phyloP scores from a whole-genome alignment of 2,888 invertebrate species.

The Saturnia japonica region DNA sequence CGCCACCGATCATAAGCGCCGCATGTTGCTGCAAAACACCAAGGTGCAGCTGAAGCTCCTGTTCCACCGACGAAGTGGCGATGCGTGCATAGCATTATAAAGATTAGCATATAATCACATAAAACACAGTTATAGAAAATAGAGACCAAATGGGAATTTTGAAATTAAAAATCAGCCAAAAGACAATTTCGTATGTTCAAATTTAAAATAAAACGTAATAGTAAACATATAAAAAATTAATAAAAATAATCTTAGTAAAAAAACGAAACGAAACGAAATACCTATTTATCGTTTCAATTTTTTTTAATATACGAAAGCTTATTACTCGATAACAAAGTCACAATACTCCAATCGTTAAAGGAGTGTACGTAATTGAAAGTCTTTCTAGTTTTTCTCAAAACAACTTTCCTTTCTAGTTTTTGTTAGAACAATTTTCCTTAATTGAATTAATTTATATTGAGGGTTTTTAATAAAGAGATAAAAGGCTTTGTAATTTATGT shows the following conservation, averaged over 20 bases:
- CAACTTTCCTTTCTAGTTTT: not conserved
- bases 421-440: not conserved
- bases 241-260: slow-evolving; percentile 4
- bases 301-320: not conserved
- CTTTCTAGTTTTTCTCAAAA: not conserved
- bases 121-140: slow-evolving; percentile 45
- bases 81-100: slow-evolving; percentile 75
- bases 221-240: not conserved
- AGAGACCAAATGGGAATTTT: slow-evolving; percentile 57
- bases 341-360: not conserved
- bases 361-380: not conserved
- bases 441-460: not conserved
- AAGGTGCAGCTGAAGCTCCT: slow-evolving; percentile 95
- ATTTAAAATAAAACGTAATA: slow-evolving; percentile 28
- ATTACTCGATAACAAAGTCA: not conserved
- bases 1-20: slow-evolving; percentile 94
- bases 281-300: not conserved
- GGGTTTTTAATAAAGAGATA: not conserved
- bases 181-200: slow-evolving; percentile 53
- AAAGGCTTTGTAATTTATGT: no score
- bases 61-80: slow-evolving; percentile 70
- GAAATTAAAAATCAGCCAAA: slow-evolving; percentile 52
- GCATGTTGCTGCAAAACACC: slow-evolving; percentile 98
- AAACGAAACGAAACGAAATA: slow-evolving; percentile 9
- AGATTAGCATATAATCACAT: slow-evolving; percentile 68